Base-by-base conservation (phyloP, 2,797 vertebrate genomes). In the Girardinus metallicus region DNA sequence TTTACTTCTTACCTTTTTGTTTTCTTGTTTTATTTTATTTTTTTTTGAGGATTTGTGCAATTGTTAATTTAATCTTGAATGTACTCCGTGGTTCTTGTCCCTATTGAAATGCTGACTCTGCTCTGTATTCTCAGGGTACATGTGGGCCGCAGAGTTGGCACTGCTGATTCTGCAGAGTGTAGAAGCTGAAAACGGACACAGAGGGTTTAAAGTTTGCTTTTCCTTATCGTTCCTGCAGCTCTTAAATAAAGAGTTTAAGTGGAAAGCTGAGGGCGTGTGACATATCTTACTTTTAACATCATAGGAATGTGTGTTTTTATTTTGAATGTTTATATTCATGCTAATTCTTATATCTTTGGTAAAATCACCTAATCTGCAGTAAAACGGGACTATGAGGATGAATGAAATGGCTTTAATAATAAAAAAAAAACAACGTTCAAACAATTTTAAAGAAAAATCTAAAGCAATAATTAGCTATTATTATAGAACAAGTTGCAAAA, bases 11-110 rank as follows among this genome's bases (percentile, higher is more conserved):
- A 78, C 80, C 72, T 44, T 5, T 73, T 80, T 36, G 53, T 74
- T 7, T 0, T 5, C 7, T n/a, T n/a, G 0, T n/a, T n/a, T 13
- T 2, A 4, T 53, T 23, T 51, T 18, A 4, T 51, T 66, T 80
- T 66, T 80, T 55, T 76, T 79, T 44, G 71, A 90, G 81, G 73
- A 85, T 80, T 76, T 83, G 86, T 94, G 91, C 91, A 92, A 85
- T 90, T 74, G 79, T 88, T 72, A 90, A 80, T 53, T 70, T 62
- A 88, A 86, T 79, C 83, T 78, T 76, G 89, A 93, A 92, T 93
- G 88, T 93, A 90, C 75, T 80, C 86, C 79, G 49, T 77, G 74
- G 75, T 78, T 68, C 76, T 49, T 81, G 85, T 84, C 49, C 62
- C 81, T 80, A 62, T 79, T 78, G 73, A 70, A 31, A 73, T 64